phyloP scores from a whole-genome alignment of 2,888 invertebrate genomes.

The Thumatha senex region DNA sequence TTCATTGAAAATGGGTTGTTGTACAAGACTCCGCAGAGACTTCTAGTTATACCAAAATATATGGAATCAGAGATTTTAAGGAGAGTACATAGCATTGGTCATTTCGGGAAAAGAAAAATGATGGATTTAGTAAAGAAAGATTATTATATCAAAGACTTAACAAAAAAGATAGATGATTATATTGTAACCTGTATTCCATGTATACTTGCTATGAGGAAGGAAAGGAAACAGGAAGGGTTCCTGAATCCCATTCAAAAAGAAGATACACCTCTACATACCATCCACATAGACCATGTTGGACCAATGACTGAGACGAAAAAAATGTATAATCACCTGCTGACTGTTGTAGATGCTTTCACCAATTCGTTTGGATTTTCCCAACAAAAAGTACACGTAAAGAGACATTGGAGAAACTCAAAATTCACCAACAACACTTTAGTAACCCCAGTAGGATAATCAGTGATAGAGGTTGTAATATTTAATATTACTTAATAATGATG shows the following conservation, averaged over 20 bases:
- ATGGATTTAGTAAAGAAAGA: no score
- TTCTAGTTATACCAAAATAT: no score
- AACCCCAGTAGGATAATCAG: slow-evolving; percentile 1
- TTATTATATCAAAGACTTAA: no score
- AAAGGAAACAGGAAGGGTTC: no score
- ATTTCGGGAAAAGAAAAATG: no score
- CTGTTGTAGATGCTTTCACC: not conserved
- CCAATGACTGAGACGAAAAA: not conserved
- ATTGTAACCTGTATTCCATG: not conserved
- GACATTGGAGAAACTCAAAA: slow-evolving; percentile 17
- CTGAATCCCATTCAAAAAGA: not conserved
- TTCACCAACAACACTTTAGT: slow-evolving; percentile 25
- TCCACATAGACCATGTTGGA: not conserved
- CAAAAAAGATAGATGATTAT: not conserved
- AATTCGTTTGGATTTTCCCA: not conserved
- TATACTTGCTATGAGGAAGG: not conserved
- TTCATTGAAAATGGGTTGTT: no score
- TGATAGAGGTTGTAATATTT: slow-evolving; percentile 29
- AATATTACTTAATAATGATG: no score
- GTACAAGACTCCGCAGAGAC: no score
- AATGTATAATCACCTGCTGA: not conserved
- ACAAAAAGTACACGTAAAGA: not conserved
- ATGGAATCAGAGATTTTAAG: no score
- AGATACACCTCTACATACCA: not conserved
- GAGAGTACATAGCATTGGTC: no score